phyloP scores from a whole-genome alignment of 2,113 vertebrate species.

The Cinclus mexicanus region DNA sequence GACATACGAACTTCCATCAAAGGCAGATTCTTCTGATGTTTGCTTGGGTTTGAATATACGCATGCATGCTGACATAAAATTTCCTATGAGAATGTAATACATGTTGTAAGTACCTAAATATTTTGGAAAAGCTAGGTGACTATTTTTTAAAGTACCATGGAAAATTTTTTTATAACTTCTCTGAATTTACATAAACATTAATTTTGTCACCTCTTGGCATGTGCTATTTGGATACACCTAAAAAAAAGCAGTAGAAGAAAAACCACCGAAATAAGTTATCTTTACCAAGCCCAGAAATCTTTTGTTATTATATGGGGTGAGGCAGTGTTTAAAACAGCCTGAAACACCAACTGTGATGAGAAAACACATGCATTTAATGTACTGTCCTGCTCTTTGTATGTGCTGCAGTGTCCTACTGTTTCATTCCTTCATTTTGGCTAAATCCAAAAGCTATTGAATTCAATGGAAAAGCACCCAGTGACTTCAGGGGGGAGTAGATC shows the following conservation, averaged over 20 bases:
- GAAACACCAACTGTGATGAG: neutral
- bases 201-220: slow-evolving; percentile 1
- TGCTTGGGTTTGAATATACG: neutral
- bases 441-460: slow-evolving; percentile 29
- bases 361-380: slow-evolving; percentile 4
- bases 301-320: slow-evolving; percentile 21
- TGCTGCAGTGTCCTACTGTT: neutral
- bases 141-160: neutral
- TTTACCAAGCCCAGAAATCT: neutral
- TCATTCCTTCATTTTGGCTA: slow-evolving; percentile 17
- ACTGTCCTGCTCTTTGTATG: neutral
- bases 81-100: neutral
- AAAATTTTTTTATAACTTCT: neutral
- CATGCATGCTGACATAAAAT: accelerated
- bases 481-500: neutral
- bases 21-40: neutral
- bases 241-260: neutral
- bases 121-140: neutral
- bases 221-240: neutral
- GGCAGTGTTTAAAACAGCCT: neutral
- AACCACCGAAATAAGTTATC: neutral
- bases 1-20: neutral
- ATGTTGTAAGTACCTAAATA: neutral
- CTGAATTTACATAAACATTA: slow-evolving; percentile 5
- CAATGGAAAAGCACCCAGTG: slow-evolving; percentile 16